Percentiles rank a stretch among this genome's conserved stretches.
Conservation (phyloP, 2,113 vertebrate genomes). For the Setophaga coronata region DNA sequence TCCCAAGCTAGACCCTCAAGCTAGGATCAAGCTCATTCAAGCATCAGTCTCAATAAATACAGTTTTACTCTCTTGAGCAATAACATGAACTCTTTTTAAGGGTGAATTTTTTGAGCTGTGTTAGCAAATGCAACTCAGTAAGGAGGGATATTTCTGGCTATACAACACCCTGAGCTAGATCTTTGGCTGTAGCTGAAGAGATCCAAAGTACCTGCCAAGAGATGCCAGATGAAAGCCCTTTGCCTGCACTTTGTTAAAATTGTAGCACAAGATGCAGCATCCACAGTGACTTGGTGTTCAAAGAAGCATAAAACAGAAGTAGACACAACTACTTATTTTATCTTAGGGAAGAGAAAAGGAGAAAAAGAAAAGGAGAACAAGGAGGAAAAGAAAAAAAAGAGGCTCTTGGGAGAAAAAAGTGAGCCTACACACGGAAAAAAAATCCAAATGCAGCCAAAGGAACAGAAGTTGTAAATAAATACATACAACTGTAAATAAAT, state of each 20-base stretch:
- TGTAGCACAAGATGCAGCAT: neutral
- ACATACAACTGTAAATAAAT: neutral
- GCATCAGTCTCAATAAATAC: slow-evolving; percentile 2
- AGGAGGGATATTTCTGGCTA: neutral
- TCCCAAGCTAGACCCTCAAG: slow-evolving; percentile 19
- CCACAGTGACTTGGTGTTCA: neutral
- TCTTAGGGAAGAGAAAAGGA: neutral
- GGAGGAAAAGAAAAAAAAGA: neutral
- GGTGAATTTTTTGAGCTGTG: neutral
- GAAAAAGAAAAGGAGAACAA: neutral
- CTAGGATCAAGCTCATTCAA: slow-evolving; percentile 19
- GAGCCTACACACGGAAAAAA: neutral
- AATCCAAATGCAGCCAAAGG: neutral
- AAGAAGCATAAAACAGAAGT: neutral
- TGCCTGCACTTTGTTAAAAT: neutral
- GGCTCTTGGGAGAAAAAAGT: neutral
- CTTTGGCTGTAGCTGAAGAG: neutral
- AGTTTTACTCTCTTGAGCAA: neutral
- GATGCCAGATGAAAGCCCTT: neutral
- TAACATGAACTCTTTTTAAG: slow-evolving; percentile 28
- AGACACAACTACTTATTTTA: neutral
- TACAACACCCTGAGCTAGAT: neutral
- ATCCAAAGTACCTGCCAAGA: rapidly evolving
- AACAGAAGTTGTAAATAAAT: neutral
- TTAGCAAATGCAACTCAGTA: slow-evolving; percentile 26